Base-by-base conservation (phyloP, 2,888 invertebrate genomes). In the Epistrophe eligans region DNA sequence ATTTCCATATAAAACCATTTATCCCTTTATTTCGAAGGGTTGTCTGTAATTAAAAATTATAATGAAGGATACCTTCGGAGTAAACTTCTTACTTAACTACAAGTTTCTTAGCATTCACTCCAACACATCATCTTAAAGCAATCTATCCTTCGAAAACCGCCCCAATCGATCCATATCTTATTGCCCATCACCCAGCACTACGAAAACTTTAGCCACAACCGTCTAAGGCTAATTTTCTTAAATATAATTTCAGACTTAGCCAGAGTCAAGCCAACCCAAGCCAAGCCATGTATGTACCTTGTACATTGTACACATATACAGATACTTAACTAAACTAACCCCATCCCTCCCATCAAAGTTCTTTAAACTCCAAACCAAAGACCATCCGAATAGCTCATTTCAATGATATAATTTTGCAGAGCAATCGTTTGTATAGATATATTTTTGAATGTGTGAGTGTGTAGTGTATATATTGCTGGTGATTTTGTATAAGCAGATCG, bases 31-130 rank as follows among this genome's bases (percentile, higher is more conserved):
- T 43, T 15, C 24, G 24, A 55, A 40, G 24, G 52, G 57, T 76
- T 76, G 45, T 67, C 64, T 77, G 55, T 89, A 89, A 88, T 89
- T 89, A 85, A 79, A 89, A 89, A 89, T 89, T 88, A 85, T 89
- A 89, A 85, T 89, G 83, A 89, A 85, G 81, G 70, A 73, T 77
- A 77, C 67, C 19, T 70, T 62, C 50, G 62, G 17, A 32, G 58
- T 58, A 58, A 77, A 70, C 62, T 72, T 77, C 76, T 84, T 84
- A 84, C 80, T 80, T 45, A 70, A 81, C 72, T 72, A 35, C 85
- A 82, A 85, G 73, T 81, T 66, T 50, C 15, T 24, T 24, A 81
- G 73, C 62, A 70, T 76, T 73, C 35, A 70, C 71, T 77, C 67
- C 60, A 43, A 58, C 48, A 62, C 45, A 24, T 24, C 57, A 43